Evolutionary conservation across 2,113 vertebrate genomes (phyloP).

Genomic region (Agapornis roseicollis): DNA sequence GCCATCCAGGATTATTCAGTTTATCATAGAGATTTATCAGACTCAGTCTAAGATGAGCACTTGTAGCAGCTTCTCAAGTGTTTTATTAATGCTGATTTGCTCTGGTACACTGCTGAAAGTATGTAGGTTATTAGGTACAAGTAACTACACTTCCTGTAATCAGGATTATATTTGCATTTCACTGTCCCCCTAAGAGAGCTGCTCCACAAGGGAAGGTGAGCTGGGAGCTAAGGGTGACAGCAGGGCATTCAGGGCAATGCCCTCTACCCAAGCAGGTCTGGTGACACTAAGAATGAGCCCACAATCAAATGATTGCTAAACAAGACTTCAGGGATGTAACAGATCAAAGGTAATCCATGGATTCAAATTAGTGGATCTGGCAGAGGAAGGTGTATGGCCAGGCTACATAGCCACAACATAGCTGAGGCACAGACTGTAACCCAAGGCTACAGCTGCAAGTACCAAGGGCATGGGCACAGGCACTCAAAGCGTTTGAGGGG

Average conservation of each 20-base stretch:
- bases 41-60: not conserved
- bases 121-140: not conserved
- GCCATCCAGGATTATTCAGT: not conserved
- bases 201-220: not conserved
- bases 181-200: not conserved
- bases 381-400: not conserved
- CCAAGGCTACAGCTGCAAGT: not conserved
- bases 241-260: not conserved
- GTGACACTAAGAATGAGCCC: not conserved
- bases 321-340: not conserved
- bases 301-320: not conserved
- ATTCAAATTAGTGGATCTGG: not conserved
- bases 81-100: not conserved
- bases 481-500: not conserved
- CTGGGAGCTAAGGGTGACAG: not conserved
- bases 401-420: not conserved
- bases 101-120: not conserved
- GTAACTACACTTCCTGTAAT: not conserved
- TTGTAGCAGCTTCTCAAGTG: not conserved
- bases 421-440: not conserved
- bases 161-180: not conserved
- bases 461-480: not conserved
- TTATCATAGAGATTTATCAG: not conserved
- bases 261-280: not conserved
- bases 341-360: not conserved